A percentile compares a stretch with the other conserved stretches of the same genome.
Evolutionary conservation across 2,797 vertebrate species (phyloP).

Genomic region (Rhinella marina): DNA sequence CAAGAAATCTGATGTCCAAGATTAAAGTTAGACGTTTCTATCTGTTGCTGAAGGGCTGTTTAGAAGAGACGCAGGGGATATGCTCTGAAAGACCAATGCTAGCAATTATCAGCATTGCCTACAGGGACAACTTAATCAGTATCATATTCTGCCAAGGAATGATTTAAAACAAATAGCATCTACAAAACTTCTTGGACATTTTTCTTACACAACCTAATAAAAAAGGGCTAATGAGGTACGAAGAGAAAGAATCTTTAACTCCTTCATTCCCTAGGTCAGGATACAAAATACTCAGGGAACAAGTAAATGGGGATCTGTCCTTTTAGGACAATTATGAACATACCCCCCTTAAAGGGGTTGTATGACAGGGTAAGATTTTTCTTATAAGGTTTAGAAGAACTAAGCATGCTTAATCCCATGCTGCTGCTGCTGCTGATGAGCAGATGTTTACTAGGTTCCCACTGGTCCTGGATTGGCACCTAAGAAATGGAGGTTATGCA

Average conservation of each 20-base stretch:
- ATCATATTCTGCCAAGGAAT: slow-evolving; percentile 46
- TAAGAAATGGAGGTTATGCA: too few species aligned
- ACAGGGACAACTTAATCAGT: slow-evolving; percentile 49
- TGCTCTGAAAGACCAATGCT: slow-evolving; percentile 29
- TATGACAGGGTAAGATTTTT: too few species aligned
- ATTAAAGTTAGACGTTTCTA: slow-evolving; percentile 30
- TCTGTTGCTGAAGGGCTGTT: slow-evolving; percentile 16
- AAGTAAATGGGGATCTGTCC: neutral
- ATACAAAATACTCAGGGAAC: neutral
- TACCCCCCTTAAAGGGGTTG: too few species aligned
- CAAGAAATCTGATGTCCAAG: neutral
- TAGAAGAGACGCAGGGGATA: slow-evolving; percentile 5
- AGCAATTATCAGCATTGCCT: slow-evolving; percentile 43
- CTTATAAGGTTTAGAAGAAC: too few species aligned
- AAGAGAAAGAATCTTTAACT: slow-evolving; percentile 11
- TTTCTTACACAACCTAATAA: slow-evolving; percentile 39
- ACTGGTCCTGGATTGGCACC: too few species aligned
- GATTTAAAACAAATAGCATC: slow-evolving; percentile 37
- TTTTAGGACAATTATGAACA: too few species aligned
- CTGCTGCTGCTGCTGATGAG: too few species aligned
- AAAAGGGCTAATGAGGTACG: slow-evolving; percentile 31
- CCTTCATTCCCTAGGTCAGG: neutral
- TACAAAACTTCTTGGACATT: slow-evolving; percentile 19
- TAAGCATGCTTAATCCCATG: too few species aligned
- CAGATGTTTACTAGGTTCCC: too few species aligned